Evolutionary conservation across 2,888 invertebrate genomes (phyloP), one percentile per base, ranked within the genome.

Genomic region (Odontomyia ornata): DNA sequence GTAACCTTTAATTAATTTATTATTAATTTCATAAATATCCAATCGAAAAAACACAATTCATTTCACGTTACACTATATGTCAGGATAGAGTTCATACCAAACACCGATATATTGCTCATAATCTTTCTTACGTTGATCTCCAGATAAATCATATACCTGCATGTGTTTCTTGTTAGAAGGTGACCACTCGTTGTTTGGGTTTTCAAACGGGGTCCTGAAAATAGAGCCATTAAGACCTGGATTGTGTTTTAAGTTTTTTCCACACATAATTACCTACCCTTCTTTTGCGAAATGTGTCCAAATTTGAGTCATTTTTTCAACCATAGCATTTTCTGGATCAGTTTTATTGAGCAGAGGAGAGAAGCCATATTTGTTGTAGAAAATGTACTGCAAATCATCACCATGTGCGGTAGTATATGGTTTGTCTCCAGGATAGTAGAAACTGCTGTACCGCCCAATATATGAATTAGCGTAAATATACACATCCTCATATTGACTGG

Each of bases 401-500:
- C 80, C 82, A 80, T 85, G 85, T 0, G 80, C 80, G 21, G 83
- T 27, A 1, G 62, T 81, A 28, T 75, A 64, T 18, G 80, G 80
- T 5, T 86, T 86, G 0, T 88, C 88, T 9, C 84, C 83, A 0
- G 86, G 85, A 73, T 88, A 86, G 76, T 87, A 84, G 57, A 86
- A 88, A 73, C 86, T 82, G 80, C 90, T 90, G 79, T 87, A 87
- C 78, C 89, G 85, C 1, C 91, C 91, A 77, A 89, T 85, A 82
- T 89, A 91, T 28, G 88, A 88, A 81, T 91, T 90, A 79, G 89
- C 85, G 81, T 90, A 90, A 82, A 90, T 91, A 82, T 88, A 92
- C 1, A 91, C 89, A 0, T 86, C 85, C 0, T 88, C 89, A 75
- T 88, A 85, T 1, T 87, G 83, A 0, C 89, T 87, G 69, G 91